A percentile compares a stretch with the other conserved stretches of the same genome.
These are phyloP conservation scores for Heterodera filipjevi DNA, from an alignment of 2,888 invertebrate genomes.

Conservation along the genomic window DNA sequence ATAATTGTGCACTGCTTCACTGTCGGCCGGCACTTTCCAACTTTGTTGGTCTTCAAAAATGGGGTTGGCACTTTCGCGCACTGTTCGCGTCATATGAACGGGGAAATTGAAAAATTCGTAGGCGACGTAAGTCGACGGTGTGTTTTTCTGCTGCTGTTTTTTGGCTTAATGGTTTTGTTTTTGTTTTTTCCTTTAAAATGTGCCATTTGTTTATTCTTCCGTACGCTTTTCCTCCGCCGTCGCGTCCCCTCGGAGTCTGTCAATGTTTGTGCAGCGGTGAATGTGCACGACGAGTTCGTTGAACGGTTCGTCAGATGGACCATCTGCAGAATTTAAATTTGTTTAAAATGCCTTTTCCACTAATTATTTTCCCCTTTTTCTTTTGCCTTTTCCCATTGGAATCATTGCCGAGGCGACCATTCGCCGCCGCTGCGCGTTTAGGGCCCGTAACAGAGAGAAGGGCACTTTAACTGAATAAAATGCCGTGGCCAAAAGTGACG, in stretches of 20 bases:
- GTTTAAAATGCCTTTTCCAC: neutral
- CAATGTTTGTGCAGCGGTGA: slow-evolving; percentile 44
- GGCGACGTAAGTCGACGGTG: slow-evolving; percentile 34
- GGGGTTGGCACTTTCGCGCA: slow-evolving; percentile 19
- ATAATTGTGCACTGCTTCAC: slow-evolving; percentile 42
- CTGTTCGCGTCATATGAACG: slow-evolving; percentile 34
- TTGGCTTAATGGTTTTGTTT: neutral
- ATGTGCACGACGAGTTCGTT: slow-evolving; percentile 46
- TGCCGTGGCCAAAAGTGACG: slow-evolving; percentile 30
- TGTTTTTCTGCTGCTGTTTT: neutral
- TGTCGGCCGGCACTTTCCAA: slow-evolving; percentile 37
- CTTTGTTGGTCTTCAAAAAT: slow-evolving; percentile 38
- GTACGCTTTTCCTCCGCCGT: too few relatives aligned
- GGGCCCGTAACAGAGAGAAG: slow-evolving; percentile 35
- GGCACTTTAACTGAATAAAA: slow-evolving; percentile 42
- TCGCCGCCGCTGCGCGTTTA: slow-evolving; percentile 42
- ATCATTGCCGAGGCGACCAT: slow-evolving; percentile 18
- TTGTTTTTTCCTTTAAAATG: too few relatives aligned
- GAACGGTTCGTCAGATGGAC: slow-evolving; percentile 22
- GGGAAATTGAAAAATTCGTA: slow-evolving; percentile 45
- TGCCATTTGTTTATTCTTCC: too few relatives aligned
- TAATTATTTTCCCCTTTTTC: neutral
- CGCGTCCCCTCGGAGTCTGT: slow-evolving; percentile 34
- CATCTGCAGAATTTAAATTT: slow-evolving; percentile 13
- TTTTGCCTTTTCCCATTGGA: neutral